phyloP scores from a whole-genome alignment of 2,888 invertebrate genomes.

The Protonemura montana region DNA sequence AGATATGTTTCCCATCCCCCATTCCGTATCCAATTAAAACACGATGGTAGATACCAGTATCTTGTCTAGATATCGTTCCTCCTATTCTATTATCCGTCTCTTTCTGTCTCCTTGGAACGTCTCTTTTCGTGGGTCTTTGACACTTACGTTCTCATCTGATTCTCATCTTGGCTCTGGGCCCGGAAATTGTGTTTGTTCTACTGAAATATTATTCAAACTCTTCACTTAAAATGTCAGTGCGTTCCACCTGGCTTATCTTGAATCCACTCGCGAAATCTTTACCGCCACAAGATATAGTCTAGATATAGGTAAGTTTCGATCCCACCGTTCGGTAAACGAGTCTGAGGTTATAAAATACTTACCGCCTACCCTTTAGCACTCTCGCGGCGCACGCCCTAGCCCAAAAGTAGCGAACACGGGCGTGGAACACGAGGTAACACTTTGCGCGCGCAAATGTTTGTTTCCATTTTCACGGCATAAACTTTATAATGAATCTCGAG shows the following conservation, averaged over 20 bases:
- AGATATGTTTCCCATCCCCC: constrained; percentile 36
- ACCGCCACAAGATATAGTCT: background rate
- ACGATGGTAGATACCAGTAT: constrained; percentile 27
- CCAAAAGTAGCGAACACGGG: background rate
- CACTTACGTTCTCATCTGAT: constrained; percentile 31
- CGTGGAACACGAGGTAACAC: background rate
- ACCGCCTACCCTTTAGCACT: background rate
- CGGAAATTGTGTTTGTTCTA: constrained; percentile 16
- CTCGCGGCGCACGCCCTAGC: background rate
- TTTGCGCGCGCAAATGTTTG: background rate
- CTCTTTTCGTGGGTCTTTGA: constrained; percentile 14
- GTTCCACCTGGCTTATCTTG: background rate
- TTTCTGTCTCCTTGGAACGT: constrained; percentile 20
- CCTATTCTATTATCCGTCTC: constrained; percentile 31
- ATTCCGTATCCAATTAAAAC: constrained; percentile 36
- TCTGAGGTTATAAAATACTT: background rate
- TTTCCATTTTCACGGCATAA: background rate
- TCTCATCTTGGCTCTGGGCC: constrained; percentile 17
- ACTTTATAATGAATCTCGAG: constrained; percentile 12
- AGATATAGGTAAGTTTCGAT: background rate
- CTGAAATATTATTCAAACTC: constrained; percentile 22
- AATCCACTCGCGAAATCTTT: background rate
- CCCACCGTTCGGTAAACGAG: background rate
- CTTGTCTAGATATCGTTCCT: constrained; percentile 31
- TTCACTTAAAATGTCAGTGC: constrained; percentile 18